Percentiles rank a stretch among this genome's conserved stretches.
These are phyloP conservation scores for Rhyacophila brunnea DNA, from an alignment of 1,140 invertebrate species.

Conservation along the genomic window DNA sequence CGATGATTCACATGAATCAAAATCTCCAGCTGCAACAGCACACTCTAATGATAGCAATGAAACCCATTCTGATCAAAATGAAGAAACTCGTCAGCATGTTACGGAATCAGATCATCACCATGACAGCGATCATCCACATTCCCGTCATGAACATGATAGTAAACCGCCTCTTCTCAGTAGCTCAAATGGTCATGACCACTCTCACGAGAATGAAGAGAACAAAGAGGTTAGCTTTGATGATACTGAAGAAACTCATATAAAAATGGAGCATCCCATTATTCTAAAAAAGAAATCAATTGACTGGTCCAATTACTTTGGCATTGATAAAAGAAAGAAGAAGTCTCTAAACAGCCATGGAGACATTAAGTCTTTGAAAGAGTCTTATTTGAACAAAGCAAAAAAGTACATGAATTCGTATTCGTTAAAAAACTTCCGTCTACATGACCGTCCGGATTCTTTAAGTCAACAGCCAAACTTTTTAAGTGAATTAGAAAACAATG, in stretches of 20 bases:
- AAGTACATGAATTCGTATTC: conserved; percentile 12
- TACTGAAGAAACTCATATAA: conserved; percentile 52
- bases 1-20: conserved; percentile 42
- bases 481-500: conserved; percentile 18
- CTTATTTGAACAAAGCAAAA: conserved; percentile 19
- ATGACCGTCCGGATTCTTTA: conserved; percentile 6
- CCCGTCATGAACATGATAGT: conserved; percentile 35
- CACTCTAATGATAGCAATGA: conserved; percentile 40
- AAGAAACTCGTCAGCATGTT: conserved; percentile 41
- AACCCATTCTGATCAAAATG: conserved; percentile 33
- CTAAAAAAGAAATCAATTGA: conserved; percentile 77
- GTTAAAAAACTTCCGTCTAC: conserved; percentile 1
- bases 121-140: conserved; percentile 43
- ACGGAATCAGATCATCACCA: conserved; percentile 40
- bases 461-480: background rate
- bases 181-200: conserved; percentile 47
- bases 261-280: conserved; percentile 50
- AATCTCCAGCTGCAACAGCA: conserved; percentile 42
- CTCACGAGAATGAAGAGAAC: conserved; percentile 40
- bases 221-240: conserved; percentile 42
- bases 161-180: conserved; percentile 21
- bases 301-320: conserved; percentile 82
- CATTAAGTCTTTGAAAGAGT: conserved; percentile 8
- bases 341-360: conserved; percentile 38
- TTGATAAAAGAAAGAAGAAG: conserved; percentile 74